These are phyloP conservation scores for Sphenodon punctatus DNA, from an alignment of 2,797 vertebrate genomes.

Conservation along the genomic window DNA sequence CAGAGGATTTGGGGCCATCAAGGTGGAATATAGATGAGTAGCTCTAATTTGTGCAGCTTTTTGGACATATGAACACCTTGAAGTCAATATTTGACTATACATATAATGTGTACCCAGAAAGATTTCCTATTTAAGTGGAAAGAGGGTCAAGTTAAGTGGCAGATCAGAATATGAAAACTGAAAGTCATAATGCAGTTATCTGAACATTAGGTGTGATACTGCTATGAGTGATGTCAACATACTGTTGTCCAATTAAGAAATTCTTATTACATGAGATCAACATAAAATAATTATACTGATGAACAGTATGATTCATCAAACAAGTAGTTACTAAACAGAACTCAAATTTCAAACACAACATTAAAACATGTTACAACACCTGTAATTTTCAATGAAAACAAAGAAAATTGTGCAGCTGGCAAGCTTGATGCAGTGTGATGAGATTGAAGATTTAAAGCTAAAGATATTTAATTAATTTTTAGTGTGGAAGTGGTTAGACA, in stretches of 20 bases:
- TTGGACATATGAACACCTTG: constrained; percentile 42
- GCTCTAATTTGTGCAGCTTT: constrained; percentile 30
- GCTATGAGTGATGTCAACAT: background rate
- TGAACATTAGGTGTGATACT: background rate
- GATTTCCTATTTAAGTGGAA: background rate
- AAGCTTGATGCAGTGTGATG: background rate
- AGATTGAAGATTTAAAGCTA: background rate
- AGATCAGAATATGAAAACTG: too few relatives aligned
- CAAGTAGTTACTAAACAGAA: background rate
- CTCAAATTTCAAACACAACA: background rate
- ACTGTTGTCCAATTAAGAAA: background rate
- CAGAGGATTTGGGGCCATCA: constrained; percentile 12
- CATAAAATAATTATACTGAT: background rate
- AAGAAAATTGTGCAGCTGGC: background rate
- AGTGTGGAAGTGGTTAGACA: background rate
- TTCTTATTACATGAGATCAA: background rate
- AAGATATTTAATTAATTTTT: background rate
- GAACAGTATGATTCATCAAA: background rate
- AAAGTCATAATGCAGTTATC: constrained; percentile 1
- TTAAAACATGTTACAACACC: background rate
- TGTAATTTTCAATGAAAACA: background rate
- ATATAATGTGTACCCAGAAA: background rate
- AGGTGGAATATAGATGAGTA: too few relatives aligned
- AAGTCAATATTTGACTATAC: constrained; percentile 11
- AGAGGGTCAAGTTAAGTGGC: too few relatives aligned